These are phyloP conservation scores for Drosophila lacicola DNA, from an alignment of 2,888 invertebrate genomes.

Conservation along the genomic window DNA sequence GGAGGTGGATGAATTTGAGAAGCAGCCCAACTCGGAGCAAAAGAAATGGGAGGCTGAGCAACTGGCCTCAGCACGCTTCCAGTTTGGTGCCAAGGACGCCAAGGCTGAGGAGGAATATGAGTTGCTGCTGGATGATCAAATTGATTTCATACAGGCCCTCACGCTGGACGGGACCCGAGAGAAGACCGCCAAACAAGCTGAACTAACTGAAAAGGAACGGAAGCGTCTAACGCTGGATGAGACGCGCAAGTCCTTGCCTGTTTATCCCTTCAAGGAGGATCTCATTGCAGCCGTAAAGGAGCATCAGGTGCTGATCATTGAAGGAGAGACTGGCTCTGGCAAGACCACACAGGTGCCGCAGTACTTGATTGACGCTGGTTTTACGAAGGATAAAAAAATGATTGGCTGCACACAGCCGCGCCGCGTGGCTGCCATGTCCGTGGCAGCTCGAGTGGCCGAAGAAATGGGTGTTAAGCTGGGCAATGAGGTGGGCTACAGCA, in stretches of 20 bases:
- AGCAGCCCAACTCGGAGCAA: slow-evolving; percentile 92
- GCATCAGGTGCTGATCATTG: slow-evolving; percentile 96
- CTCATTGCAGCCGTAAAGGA: slow-evolving; percentile 96
- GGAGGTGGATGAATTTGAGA: slow-evolving; percentile 94
- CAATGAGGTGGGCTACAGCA: slow-evolving; percentile 95
- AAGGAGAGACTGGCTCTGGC: slow-evolving; percentile 99
- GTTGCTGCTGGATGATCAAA: slow-evolving; percentile 96
- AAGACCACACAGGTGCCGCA: slow-evolving; percentile 99
- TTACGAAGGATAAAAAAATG: slow-evolving; percentile 92
- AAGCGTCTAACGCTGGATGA: slow-evolving; percentile 94
- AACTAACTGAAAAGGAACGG: slow-evolving; percentile 89
- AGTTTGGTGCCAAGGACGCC: slow-evolving; percentile 96
- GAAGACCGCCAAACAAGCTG: slow-evolving; percentile 85
- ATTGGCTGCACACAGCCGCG: slow-evolving; percentile 99
- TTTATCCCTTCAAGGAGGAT: slow-evolving; percentile 95
- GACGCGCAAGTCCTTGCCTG: slow-evolving; percentile 96
- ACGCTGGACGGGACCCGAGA: slow-evolving; percentile 90
- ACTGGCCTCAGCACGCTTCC: slow-evolving; percentile 95
- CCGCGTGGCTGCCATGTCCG: slow-evolving; percentile 99
- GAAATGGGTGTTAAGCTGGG: slow-evolving; percentile 99
- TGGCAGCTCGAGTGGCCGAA: slow-evolving; percentile 98
- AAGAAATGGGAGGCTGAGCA: slow-evolving; percentile 99
- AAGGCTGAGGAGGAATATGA: slow-evolving; percentile 93
- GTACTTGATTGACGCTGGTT: slow-evolving; percentile 97
- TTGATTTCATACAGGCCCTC: slow-evolving; percentile 97